phyloP scores from a whole-genome alignment of 1,140 invertebrate genomes.

The Magallana gigas region DNA sequence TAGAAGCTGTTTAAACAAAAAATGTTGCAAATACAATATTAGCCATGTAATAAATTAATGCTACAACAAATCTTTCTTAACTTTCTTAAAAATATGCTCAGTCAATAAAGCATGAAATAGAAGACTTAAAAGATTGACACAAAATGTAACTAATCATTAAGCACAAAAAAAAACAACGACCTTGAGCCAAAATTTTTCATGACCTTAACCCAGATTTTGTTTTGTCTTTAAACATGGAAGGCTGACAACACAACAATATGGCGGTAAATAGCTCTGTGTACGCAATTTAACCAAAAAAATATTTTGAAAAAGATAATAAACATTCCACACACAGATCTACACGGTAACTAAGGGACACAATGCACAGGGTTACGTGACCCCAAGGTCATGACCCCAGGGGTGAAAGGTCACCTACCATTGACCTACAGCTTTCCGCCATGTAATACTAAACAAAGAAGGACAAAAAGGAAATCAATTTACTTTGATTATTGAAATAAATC shows the following conservation, averaged over 20 bases:
- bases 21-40: not conserved
- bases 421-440: constrained; percentile 69
- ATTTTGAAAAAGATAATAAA: not conserved
- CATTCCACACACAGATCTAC: too few relatives aligned
- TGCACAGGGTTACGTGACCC: constrained; percentile 13
- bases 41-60: too few relatives aligned
- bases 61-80: too few relatives aligned
- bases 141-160: not conserved
- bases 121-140: not conserved
- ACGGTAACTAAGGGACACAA: constrained; percentile 16
- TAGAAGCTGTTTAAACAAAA: not conserved
- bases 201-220: not conserved
- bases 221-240: not conserved
- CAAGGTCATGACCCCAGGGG: constrained; percentile 10
- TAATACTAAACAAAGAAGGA: constrained; percentile 70
- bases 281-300: not conserved
- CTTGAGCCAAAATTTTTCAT: not conserved
- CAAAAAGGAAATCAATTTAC: constrained; percentile 26
- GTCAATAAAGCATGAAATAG: not conserved
- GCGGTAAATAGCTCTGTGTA: constrained; percentile 2
- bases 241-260: not conserved
- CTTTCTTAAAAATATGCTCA: too few relatives aligned
- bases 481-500: too few relatives aligned
- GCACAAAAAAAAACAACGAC: not conserved
- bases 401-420: constrained; percentile 70